phyloP scores from a whole-genome alignment of 2,888 invertebrate species.

The Thecophora atra region DNA sequence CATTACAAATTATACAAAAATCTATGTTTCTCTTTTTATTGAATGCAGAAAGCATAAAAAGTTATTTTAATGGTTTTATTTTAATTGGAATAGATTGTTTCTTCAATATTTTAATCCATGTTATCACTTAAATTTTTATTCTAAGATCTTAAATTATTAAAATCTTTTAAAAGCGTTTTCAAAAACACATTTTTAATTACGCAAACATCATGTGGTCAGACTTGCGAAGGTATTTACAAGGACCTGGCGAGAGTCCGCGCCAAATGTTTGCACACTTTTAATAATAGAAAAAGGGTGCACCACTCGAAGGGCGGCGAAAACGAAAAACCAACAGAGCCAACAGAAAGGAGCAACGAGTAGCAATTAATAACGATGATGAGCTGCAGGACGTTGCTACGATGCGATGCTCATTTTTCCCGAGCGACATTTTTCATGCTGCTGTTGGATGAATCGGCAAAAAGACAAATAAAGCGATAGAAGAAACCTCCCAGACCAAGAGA shows the following conservation, averaged over 20 bases:
- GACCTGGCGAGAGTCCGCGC: neutral
- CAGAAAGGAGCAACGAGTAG: neutral
- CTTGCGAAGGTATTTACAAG: too few species aligned
- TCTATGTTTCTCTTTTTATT: too few species aligned
- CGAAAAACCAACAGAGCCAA: neutral
- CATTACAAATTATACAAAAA: too few species aligned
- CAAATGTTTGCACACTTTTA: conserved; percentile 26
- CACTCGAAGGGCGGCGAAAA: neutral
- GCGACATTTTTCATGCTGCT: neutral
- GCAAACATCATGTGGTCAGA: too few species aligned
- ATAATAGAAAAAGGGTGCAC: conserved; percentile 15
- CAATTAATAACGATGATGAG: conserved; percentile 1
- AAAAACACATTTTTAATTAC: too few species aligned
- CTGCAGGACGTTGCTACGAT: neutral
- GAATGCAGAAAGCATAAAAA: too few species aligned
- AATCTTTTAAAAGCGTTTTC: too few species aligned
- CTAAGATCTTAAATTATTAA: too few species aligned
- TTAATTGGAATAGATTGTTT: too few species aligned
- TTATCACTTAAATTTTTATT: too few species aligned
- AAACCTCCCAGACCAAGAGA: neutral
- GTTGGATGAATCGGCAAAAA: neutral
- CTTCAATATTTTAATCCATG: too few species aligned
- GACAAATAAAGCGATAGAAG: neutral
- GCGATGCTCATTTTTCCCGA: neutral
- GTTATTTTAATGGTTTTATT: too few species aligned